A percentile compares a stretch with the other conserved stretches of the same genome.
These are phyloP conservation scores for Rhinichthys klamathensis DNA, from an alignment of 2,113 vertebrate species.

Conservation along the genomic window DNA sequence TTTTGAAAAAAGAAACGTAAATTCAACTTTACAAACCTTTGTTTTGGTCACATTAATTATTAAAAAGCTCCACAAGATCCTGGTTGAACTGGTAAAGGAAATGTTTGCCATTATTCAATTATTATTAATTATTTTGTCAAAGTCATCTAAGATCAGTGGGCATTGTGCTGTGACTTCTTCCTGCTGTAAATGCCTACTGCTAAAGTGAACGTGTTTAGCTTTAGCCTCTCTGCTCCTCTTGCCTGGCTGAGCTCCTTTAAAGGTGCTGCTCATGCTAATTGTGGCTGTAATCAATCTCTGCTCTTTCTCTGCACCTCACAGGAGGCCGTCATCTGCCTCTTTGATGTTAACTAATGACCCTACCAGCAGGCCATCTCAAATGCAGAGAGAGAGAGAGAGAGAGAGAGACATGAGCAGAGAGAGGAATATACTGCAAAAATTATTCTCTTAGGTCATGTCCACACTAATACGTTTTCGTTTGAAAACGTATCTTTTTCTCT, in stretches of 20 bases:
- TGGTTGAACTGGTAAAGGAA: background rate
- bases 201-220: background rate
- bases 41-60: too few species aligned
- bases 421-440: background rate
- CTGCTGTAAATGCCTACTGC: background rate
- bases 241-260: slow-evolving; percentile 3
- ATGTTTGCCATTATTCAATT: background rate
- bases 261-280: slow-evolving; percentile 68
- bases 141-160: background rate
- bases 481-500: too few species aligned
- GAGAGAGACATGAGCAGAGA: slow-evolving; percentile 2
- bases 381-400: slow-evolving; percentile 1
- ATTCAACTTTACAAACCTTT: too few species aligned
- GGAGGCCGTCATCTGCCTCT: slow-evolving; percentile 76
- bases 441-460: background rate
- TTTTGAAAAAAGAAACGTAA: too few species aligned
- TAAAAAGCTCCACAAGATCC: background rate
- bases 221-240: background rate
- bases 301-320: slow-evolving; percentile 66
- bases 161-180: background rate
- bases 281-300: slow-evolving; percentile 78
- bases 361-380: slow-evolving; percentile 55
- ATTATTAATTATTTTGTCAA: background rate
- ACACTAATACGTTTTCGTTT: too few species aligned
- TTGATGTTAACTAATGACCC: slow-evolving; percentile 77